phyloP scores from a whole-genome alignment of 2,113 vertebrate genomes.

The Phyllostomus discolor region DNA sequence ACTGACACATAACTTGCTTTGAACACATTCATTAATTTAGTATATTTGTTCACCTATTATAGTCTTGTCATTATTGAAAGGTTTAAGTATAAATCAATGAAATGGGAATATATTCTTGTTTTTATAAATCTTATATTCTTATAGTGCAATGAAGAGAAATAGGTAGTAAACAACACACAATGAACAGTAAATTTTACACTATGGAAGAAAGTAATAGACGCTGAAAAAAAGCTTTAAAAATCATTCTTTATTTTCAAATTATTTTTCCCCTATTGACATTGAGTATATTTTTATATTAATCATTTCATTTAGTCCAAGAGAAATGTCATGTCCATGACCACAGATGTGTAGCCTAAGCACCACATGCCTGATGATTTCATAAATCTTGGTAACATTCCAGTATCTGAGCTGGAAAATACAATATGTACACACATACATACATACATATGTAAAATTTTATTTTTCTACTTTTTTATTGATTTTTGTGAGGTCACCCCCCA shows the following conservation, averaged over 20 bases:
- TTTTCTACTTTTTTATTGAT: background rate
- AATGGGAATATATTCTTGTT: background rate
- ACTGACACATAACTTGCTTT: background rate
- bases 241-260: background rate
- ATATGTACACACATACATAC: too few relatives aligned
- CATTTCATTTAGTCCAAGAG: background rate
- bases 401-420: background rate
- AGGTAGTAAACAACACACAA: background rate
- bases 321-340: background rate
- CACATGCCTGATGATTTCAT: background rate
- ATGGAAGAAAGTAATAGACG: background rate
- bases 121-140: background rate
- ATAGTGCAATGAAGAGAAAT: background rate
- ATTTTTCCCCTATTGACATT: background rate
- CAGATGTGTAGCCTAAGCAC: background rate
- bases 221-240: background rate
- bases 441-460: too few relatives aligned
- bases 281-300: background rate
- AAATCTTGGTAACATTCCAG: background rate
- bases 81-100: background rate
- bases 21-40: background rate
- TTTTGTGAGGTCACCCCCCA: fast-evolving
- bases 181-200: background rate
- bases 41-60: background rate
- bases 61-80: background rate